These are phyloP conservation scores for Phacellophora camtschatica DNA, from an alignment of 30 jellyfish, hydroid and myxozoan genomes.

Conservation along the genomic window DNA sequence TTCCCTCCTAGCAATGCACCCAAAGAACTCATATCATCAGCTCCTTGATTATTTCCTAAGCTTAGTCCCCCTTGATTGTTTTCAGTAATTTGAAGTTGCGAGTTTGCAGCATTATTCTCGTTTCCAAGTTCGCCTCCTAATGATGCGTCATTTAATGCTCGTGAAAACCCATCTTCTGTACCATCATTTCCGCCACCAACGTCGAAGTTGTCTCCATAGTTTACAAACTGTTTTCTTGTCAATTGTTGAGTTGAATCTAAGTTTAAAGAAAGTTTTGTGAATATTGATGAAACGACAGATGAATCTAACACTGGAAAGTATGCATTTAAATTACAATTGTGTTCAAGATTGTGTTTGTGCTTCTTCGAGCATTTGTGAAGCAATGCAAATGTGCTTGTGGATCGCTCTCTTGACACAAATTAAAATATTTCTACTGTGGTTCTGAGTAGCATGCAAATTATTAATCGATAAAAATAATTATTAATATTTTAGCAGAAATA, in stretches of 20 bases:
- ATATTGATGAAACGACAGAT: too few relatives aligned
- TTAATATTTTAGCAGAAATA: too few relatives aligned
- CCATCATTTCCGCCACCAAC: slow-evolving; percentile 31
- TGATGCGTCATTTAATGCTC: slow-evolving; percentile 71
- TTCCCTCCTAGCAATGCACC: slow-evolving; percentile 68
- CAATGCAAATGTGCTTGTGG: too few relatives aligned
- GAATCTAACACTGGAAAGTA: too few relatives aligned
- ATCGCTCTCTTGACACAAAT: too few relatives aligned
- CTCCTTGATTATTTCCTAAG: slow-evolving; percentile 61
- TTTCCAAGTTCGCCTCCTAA: slow-evolving; percentile 68
- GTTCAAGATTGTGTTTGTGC: too few relatives aligned
- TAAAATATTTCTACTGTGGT: too few relatives aligned
- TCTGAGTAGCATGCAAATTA: too few relatives aligned
- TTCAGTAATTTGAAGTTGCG: slow-evolving; percentile 82
- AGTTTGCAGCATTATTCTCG: slow-evolving; percentile 48
- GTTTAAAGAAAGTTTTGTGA: too few relatives aligned
- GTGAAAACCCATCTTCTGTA: slow-evolving; percentile 60
- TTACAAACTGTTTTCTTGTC: slow-evolving; percentile 77
- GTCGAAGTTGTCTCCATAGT: slow-evolving; percentile 58
- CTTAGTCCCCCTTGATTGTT: slow-evolving; percentile 76
- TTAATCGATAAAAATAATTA: too few relatives aligned
- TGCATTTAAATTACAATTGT: too few relatives aligned
- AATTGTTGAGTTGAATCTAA: slow-evolving; percentile 29
- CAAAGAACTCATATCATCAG: slow-evolving; percentile 49
- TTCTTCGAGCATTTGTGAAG: too few relatives aligned